Evolutionary conservation across 2,113 vertebrate genomes (phyloP).

Genomic region (Pomatostomus ruficeps): DNA sequence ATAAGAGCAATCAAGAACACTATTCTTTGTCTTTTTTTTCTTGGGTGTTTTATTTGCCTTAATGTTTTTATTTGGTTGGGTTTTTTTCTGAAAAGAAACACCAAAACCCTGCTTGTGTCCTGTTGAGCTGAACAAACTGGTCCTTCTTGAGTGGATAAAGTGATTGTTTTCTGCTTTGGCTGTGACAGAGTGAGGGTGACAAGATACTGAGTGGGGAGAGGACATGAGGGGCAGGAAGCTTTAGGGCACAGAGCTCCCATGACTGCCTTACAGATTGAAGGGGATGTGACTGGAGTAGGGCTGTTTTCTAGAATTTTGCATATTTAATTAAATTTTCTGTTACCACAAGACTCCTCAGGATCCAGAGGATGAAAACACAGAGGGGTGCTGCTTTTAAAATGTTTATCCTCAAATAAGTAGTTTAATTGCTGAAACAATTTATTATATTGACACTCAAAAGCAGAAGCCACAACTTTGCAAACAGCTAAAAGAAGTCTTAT

Average conservation of each 20-base stretch:
- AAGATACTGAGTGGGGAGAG: not conserved
- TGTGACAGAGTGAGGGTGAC: not conserved
- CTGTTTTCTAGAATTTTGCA: not conserved
- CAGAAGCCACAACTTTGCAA: not conserved
- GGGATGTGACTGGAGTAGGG: not conserved
- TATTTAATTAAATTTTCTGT: not conserved
- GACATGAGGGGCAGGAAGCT: not conserved
- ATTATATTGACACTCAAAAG: not conserved
- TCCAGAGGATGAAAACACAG: not conserved
- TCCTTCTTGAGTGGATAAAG: not conserved
- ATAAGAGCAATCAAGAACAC: not conserved
- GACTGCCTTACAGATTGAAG: not conserved
- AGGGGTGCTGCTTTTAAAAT: not conserved
- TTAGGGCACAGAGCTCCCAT: not conserved
- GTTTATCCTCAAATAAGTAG: not conserved
- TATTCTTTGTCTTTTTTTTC: not conserved
- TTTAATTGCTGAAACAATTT: not conserved
- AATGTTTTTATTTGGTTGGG: not conserved
- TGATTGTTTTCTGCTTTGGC: not conserved
- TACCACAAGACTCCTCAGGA: not conserved
- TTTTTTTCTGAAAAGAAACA: not conserved
- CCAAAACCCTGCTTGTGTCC: rapidly evolving
- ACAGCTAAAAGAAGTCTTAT: not conserved
- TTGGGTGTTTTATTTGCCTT: not conserved
- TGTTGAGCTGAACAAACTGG: not conserved